Percentiles rank a stretch among this genome's conserved stretches.
Evolutionary conservation across 2,113 vertebrate species (phyloP).

Genomic region (Camelus bactrianus): DNA sequence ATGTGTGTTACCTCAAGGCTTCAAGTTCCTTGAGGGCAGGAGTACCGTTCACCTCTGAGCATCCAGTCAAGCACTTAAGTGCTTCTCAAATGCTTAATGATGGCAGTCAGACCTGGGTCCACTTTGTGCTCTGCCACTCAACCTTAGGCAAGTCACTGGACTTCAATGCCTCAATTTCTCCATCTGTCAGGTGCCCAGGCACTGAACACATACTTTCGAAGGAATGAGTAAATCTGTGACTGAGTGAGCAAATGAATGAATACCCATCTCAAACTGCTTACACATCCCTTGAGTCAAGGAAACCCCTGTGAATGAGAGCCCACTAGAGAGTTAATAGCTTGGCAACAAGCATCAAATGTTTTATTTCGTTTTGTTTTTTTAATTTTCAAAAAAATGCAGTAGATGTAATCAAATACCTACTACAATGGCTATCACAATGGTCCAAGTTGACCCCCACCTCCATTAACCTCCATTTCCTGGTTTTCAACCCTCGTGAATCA

Average conservation of each 20-base stretch:
- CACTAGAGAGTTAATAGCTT: neutral
- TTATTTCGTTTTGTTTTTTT: neutral
- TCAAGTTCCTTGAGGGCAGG: neutral
- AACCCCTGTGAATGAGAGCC: neutral
- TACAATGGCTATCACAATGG: neutral
- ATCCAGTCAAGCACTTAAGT: neutral
- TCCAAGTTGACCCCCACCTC: neutral
- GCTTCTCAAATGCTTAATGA: neutral
- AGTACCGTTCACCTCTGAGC: neutral
- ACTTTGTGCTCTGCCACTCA: neutral
- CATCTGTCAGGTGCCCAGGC: neutral
- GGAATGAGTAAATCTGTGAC: neutral
- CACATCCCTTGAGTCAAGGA: neutral
- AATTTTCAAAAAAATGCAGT: neutral
- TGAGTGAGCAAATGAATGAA: neutral
- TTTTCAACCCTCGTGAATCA: neutral
- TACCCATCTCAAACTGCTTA: neutral
- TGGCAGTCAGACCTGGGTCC: neutral
- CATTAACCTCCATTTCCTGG: neutral
- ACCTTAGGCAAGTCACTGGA: neutral
- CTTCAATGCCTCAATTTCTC: neutral
- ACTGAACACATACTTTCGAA: neutral
- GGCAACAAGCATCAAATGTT: neutral
- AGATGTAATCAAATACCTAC: neutral
- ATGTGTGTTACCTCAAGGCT: neutral